Conservation (phyloP, 1,140 invertebrate species). For the Anthonomus grandis region DNA sequence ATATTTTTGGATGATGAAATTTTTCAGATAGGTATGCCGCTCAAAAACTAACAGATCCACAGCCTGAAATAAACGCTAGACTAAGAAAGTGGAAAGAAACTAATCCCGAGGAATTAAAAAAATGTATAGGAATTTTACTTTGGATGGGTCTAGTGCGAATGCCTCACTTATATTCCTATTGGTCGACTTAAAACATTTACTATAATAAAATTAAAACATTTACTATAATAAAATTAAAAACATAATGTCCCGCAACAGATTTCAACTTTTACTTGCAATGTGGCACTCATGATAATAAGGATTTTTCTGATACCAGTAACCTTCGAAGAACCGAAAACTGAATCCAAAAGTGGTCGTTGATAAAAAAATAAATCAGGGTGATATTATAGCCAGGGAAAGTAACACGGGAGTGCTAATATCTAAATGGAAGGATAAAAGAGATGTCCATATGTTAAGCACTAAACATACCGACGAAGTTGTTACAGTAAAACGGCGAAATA, state of each 20-base stretch:
- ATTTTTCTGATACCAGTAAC: constrained; percentile 1
- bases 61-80: not conserved
- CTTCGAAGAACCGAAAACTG: constrained; percentile 7
- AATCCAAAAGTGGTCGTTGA: constrained; percentile 8
- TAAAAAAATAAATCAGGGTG: constrained; percentile 10
- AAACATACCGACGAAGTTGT: not conserved
- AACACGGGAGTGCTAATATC: constrained; percentile 10
- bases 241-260: constrained; percentile 8
- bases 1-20: not conserved
- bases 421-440: constrained; percentile 18
- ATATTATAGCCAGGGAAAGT: constrained; percentile 14
- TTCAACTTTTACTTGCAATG: not conserved
- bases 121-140: constrained; percentile 1
- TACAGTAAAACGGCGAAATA: not conserved
- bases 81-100: not conserved
- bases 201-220: too few relatives aligned
- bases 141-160: constrained; percentile 8
- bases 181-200: constrained; percentile 2
- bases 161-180: constrained; percentile 3
- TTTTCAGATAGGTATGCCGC: not conserved
- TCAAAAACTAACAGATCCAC: not conserved
- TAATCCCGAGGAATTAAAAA: not conserved
- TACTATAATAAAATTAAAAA: not conserved
- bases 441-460: constrained; percentile 36
- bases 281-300: constrained; percentile 19